phyloP scores from a whole-genome alignment of 2,888 invertebrate species.

The Chymomyza amoena region DNA sequence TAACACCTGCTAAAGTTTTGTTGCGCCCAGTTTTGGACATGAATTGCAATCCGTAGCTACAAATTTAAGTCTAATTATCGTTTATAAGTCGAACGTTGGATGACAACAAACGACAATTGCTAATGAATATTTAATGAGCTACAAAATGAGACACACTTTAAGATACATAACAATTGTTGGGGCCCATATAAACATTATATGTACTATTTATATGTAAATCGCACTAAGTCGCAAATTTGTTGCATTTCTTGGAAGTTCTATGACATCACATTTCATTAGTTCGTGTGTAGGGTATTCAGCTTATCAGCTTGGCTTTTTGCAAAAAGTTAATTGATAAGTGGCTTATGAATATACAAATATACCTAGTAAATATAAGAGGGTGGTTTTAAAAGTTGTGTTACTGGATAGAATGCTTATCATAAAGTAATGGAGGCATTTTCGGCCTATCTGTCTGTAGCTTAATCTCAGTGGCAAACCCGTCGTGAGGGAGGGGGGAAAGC shows the following conservation, averaged over 20 bases:
- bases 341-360: neutral
- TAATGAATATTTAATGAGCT: constrained; percentile 57
- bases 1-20: constrained; percentile 63
- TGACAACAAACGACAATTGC: constrained; percentile 21
- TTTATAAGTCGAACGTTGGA: neutral
- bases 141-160: constrained; percentile 22
- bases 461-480: too few relatives aligned
- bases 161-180: constrained; percentile 21
- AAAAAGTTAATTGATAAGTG: neutral
- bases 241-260: neutral
- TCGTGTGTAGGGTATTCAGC: neutral
- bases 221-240: constrained; percentile 7
- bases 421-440: too few relatives aligned
- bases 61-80: constrained; percentile 37
- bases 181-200: neutral
- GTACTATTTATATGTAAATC: neutral
- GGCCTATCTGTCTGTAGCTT: too few relatives aligned
- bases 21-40: constrained; percentile 4
- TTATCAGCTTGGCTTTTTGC: neutral
- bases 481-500: too few relatives aligned
- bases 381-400: too few relatives aligned
- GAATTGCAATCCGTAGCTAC: neutral
- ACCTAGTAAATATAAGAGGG: neutral
- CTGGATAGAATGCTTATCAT: too few relatives aligned
- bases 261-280: neutral